Evolutionary conservation across 2,888 invertebrate genomes (phyloP), one percentile per base, ranked within the genome.

Genomic region (Euclidia mi): DNA sequence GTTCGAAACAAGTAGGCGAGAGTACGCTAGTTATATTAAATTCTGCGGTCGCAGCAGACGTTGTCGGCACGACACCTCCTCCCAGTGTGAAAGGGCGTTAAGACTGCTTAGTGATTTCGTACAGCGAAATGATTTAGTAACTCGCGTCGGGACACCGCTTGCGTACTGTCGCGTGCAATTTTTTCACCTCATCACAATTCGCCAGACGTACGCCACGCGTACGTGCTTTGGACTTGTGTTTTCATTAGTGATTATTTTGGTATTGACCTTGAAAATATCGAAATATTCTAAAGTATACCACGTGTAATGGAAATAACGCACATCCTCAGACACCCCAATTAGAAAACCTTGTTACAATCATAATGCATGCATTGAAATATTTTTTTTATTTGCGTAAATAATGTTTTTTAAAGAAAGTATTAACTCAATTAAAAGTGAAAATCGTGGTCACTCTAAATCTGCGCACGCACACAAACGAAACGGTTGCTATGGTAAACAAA

Each of bases 161-260:
- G 65, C 60, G 75, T 71, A 53, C 68, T 74, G 68, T 65, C 70
- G 71, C 67, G 64, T 64, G 68, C 76, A 78, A 82, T 86, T 87
- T 87, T 86, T 85, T 82, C 71, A 78, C 81, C 86, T 86, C 85
- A 85, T 89, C 82, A 77, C 81, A 67, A 88, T 85, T 87, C 85
- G 76, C 76, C 55, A 76, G 79, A 79, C 85, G 82, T 70, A 68
- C 74, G 48, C 11, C 63, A 62, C 66, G 43, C 57, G 56, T 65
- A 64, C 58, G n/a, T 42, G 44, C 49, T 60, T 52, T 45, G 55
- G 51, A 44, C 62, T 35, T 14, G 6, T n/a, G 6, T 7, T 12
- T 37, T 14, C 4, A 25, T 25, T 7, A 6, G 1, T 6, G 4
- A 25, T n/a, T 25, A 25, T 25, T 25, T 25, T 6, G 6, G n/a